These are phyloP conservation scores for Hydrophis major DNA, from an alignment of 2,797 vertebrate species.

Conservation along the genomic window DNA sequence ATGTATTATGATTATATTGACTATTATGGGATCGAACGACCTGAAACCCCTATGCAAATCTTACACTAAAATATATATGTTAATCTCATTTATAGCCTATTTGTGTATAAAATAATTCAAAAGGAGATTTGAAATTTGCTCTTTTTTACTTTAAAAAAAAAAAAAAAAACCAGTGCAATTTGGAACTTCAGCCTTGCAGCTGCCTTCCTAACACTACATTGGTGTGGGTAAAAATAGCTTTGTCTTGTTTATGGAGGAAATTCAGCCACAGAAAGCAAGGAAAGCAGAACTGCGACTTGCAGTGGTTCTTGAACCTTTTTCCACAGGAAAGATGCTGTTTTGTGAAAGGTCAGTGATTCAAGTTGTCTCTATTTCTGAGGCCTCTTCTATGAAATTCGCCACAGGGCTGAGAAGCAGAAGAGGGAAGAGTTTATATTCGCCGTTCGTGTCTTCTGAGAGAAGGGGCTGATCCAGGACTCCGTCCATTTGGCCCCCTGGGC, in stretches of 20 bases:
- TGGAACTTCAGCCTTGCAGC: slow-evolving; percentile 7
- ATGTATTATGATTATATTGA: slow-evolving; percentile 26
- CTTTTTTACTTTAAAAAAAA: background rate
- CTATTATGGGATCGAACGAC: slow-evolving; percentile 22
- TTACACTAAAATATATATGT: slow-evolving; percentile 57
- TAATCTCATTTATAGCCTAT: slow-evolving; percentile 48
- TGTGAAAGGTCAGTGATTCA: slow-evolving; percentile 6
- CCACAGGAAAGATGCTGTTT: slow-evolving; percentile 1
- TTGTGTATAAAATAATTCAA: slow-evolving; percentile 39
- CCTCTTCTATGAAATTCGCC: slow-evolving; percentile 67
- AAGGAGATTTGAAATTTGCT: background rate
- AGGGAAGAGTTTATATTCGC: slow-evolving; percentile 57
- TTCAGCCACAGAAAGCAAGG: slow-evolving; percentile 1
- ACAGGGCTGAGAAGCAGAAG: slow-evolving; percentile 63
- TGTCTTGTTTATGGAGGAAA: background rate
- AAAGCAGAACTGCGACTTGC: background rate
- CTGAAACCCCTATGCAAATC: slow-evolving; percentile 41
- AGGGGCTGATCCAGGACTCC: slow-evolving; percentile 41
- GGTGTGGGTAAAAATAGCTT: background rate
- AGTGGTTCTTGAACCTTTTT: background rate
- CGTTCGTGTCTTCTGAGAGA: slow-evolving; percentile 50
- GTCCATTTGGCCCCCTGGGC: slow-evolving; percentile 30
- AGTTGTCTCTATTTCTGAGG: slow-evolving; percentile 60
- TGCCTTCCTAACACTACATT: slow-evolving; percentile 5
- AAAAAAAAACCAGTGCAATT: background rate